A percentile compares a stretch with the other conserved stretches of the same genome.
phyloP scores from a whole-genome alignment of 2,113 vertebrate species.

The Otocyon megalotis region DNA sequence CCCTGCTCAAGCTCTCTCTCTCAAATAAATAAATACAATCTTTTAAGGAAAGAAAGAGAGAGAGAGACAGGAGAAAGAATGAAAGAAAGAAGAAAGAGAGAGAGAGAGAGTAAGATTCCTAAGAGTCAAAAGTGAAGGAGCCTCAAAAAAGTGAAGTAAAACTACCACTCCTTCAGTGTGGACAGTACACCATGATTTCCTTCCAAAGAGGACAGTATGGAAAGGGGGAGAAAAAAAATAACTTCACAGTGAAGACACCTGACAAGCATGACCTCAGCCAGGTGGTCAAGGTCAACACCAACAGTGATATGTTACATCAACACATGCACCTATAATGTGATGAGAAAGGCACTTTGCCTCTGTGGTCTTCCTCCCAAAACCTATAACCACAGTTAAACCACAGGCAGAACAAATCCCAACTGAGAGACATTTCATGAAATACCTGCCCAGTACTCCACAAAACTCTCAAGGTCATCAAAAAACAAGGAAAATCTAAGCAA shows the following conservation, averaged over 20 bases:
- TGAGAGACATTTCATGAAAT: not conserved
- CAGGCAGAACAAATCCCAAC: not conserved
- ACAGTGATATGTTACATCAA: fast-evolving
- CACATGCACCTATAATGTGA: not conserved
- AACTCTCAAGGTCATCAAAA: not conserved
- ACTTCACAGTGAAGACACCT: not conserved
- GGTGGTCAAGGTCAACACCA: not conserved
- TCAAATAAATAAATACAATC: too few relatives aligned
- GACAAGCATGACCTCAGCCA: not conserved
- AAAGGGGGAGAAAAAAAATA: not conserved
- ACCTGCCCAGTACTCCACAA: not conserved
- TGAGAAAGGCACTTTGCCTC: not conserved
- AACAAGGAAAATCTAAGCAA: not conserved
- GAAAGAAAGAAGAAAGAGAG: not conserved
- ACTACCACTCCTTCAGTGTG: not conserved
- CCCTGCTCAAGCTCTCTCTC: too few relatives aligned
- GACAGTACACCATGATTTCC: not conserved
- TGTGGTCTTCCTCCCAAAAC: not conserved
- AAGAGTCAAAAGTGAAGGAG: not conserved
- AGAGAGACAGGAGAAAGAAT: not conserved
- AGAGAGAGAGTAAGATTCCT: not conserved
- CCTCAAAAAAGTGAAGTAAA: not conserved
- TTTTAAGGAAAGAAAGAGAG: not conserved
- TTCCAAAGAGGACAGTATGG: not conserved
- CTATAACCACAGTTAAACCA: not conserved